Conservation (phyloP, 2,797 vertebrate species). For the Glossophaga mutica region DNA sequence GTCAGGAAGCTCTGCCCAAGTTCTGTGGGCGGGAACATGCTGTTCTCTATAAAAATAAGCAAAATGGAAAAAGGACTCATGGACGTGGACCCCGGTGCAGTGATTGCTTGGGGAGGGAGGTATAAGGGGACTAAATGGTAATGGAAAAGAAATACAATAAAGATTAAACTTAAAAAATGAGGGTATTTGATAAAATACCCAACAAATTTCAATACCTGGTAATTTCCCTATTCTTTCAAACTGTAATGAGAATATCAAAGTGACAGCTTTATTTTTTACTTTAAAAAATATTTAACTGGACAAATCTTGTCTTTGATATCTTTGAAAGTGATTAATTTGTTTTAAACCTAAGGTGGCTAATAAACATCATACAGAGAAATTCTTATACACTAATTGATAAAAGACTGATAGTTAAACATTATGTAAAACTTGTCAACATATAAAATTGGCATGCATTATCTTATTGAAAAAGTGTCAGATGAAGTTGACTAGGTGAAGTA, state of each 20-base stretch:
- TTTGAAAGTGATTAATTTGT: not conserved
- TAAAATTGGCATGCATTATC: not conserved
- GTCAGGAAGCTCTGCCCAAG: not conserved
- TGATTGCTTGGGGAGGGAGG: not conserved
- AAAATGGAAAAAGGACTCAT: not conserved
- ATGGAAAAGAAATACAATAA: not conserved
- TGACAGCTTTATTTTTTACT: not conserved
- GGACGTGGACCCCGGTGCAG: not conserved
- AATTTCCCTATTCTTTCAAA: not conserved
- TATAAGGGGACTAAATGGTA: not conserved
- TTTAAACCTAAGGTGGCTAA: not conserved
- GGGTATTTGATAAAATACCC: not conserved
- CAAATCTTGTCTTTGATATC: not conserved
- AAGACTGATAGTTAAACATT: not conserved
- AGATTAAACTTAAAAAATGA: not conserved
- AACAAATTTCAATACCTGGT: not conserved
- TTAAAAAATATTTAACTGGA: not conserved
- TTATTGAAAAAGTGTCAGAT: not conserved
- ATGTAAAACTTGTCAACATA: not conserved
- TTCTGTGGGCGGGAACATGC: not conserved
- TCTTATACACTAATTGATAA: not conserved
- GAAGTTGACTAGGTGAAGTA: not conserved
- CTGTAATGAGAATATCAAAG: not conserved
- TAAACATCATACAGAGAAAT: not conserved
- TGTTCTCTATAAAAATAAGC: not conserved